Percentiles rank a stretch among this genome's conserved stretches.
Conservation (phyloP, 64 coral and sea anemone species). For the Cladopsammia gracilis region DNA sequence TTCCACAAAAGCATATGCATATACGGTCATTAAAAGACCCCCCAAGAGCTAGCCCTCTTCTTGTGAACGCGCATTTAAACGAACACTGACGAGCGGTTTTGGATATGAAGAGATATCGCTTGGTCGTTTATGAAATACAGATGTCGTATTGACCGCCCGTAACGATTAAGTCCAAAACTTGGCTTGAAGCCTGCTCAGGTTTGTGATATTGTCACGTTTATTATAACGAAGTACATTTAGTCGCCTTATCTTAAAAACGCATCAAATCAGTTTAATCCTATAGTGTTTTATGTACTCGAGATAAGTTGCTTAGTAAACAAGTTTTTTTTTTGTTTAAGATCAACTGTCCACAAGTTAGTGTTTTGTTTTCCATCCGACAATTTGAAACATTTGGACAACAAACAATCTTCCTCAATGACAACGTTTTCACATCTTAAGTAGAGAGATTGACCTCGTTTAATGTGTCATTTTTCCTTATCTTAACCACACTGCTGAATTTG, state of each 20-base stretch:
- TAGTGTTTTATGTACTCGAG: not conserved
- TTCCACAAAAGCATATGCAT: too few relatives aligned
- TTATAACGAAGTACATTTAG: not conserved
- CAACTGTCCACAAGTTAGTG: not conserved
- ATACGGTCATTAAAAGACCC: not conserved
- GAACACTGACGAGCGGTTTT: not conserved
- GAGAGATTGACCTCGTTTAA: not conserved
- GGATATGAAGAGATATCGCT: not conserved
- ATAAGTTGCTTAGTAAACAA: too few relatives aligned
- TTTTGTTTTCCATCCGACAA: not conserved
- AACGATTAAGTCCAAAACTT: not conserved
- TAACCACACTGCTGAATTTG: too few relatives aligned
- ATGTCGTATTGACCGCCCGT: constrained; percentile 3
- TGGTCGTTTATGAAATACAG: not conserved
- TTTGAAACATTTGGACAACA: not conserved
- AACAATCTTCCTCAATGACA: not conserved
- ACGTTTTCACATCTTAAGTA: not conserved
- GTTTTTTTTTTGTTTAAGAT: not conserved
- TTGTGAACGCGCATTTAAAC: not conserved
- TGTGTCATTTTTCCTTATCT: not conserved
- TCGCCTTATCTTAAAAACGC: not conserved
- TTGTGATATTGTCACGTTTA: not conserved
- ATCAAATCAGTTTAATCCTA: not conserved
- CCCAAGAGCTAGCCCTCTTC: not conserved
- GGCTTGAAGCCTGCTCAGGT: not conserved